Conservation (phyloP, 35 echinoderm and acorn worm genomes). For the Heliocidaris tuberculata region DNA sequence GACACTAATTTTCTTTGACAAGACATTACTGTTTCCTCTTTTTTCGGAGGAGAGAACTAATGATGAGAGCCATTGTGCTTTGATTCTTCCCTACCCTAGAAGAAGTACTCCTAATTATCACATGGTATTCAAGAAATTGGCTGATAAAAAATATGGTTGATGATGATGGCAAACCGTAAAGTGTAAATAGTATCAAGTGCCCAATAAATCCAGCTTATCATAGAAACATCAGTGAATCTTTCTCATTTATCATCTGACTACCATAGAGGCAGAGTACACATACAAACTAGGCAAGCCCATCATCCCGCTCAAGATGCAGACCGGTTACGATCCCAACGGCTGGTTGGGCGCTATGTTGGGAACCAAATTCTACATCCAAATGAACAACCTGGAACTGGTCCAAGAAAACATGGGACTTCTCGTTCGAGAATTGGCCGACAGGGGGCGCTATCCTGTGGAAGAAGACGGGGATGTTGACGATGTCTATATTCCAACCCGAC, state of each 20-base stretch:
- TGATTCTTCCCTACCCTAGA: no score
- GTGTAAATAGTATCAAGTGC: no score
- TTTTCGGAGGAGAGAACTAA: no score
- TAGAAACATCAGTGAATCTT: not conserved
- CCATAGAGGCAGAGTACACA: conserved; percentile 52
- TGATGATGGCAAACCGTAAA: no score
- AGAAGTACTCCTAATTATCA: no score
- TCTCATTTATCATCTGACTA: not conserved
- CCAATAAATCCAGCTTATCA: no score
- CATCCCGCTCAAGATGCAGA: conserved; percentile 35
- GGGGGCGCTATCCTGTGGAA: not conserved
- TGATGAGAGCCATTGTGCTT: no score
- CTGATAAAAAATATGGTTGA: no score
- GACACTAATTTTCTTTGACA: no score
- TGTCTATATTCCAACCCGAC: not conserved
- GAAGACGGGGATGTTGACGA: not conserved
- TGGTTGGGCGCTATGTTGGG: conserved; percentile 58
- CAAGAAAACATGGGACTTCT: not conserved
- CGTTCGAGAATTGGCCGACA: conserved; percentile 41
- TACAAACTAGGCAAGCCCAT: conserved; percentile 49
- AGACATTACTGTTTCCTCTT: no score
- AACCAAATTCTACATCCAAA: conserved; percentile 48
- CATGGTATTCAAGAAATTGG: no score
- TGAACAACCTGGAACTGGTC: conserved; percentile 6
- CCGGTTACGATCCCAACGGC: conserved; percentile 46